phyloP scores from a whole-genome alignment of 2,797 vertebrate genomes.

The Pipistrellus kuhlii region DNA sequence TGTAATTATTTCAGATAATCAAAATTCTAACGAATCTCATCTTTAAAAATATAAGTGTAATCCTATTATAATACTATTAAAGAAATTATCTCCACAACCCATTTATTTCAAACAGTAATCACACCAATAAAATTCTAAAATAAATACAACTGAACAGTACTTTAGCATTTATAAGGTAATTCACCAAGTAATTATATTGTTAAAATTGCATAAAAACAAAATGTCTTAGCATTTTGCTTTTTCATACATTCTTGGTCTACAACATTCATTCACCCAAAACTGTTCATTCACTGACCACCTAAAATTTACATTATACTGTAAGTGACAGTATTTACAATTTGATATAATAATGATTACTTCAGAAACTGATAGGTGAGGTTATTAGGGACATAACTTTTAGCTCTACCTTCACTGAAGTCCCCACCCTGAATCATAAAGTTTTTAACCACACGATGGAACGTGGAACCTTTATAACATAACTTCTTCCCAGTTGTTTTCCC shows the following conservation, averaged over 20 bases:
- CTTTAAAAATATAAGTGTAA: conserved; percentile 45
- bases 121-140: conserved; percentile 51
- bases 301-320: not conserved
- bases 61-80: not conserved
- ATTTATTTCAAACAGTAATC: conserved; percentile 61
- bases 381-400: conserved; percentile 37
- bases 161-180: conserved; percentile 32
- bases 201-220: conserved; percentile 37
- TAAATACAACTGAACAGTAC: conserved; percentile 14
- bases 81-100: not conserved
- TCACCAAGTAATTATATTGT: conserved; percentile 31
- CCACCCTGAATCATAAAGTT: conserved; percentile 99
- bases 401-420: conserved; percentile 98
- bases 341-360: not conserved
- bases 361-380: conserved; percentile 43
- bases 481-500: conserved; percentile 98
- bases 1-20: conserved; percentile 12
- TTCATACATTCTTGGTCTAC: conserved; percentile 16
- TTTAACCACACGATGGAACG: conserved; percentile 99
- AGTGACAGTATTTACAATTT: conserved; percentile 26
- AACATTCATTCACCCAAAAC: conserved; percentile 43
- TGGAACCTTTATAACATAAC: conserved; percentile 98
- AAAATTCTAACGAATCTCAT: conserved; percentile 51
- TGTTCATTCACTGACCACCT: not conserved
- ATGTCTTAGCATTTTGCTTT: conserved; percentile 6